These are phyloP conservation scores for Epirrita christyi DNA, from an alignment of 2,888 invertebrate genomes.

Conservation along the genomic window DNA sequence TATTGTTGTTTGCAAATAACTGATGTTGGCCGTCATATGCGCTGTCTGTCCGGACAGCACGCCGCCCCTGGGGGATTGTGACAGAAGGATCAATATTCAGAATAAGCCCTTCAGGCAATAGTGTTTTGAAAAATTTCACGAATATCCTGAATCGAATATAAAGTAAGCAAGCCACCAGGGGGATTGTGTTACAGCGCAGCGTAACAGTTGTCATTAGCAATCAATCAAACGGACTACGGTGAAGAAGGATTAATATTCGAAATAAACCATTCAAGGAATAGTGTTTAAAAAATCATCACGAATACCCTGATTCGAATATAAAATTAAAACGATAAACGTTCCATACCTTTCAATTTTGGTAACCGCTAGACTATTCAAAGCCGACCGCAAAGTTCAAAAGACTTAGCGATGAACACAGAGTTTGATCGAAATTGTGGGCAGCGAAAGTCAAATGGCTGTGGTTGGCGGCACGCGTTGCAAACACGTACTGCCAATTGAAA, in stretches of 20 bases:
- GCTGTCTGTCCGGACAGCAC: conserved; percentile 54
- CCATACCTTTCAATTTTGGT: conserved; percentile 50
- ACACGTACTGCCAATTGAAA: conserved; percentile 78
- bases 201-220: conserved; percentile 79
- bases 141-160: too few species aligned
- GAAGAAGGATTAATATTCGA: conserved; percentile 57
- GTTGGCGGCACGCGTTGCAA: conserved; percentile 73
- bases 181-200: conserved; percentile 67
- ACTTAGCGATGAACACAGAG: conserved; percentile 61
- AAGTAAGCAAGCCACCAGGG: conserved; percentile 59
- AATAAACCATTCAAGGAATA: conserved; percentile 59
- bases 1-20: conserved; percentile 69
- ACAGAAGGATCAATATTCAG: too few species aligned
- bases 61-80: too few species aligned
- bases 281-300: conserved; percentile 7
- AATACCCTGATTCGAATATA: conserved; percentile 11
- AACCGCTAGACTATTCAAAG: conserved; percentile 47
- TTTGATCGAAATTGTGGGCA: conserved; percentile 70
- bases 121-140: too few species aligned
- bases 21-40: conserved; percentile 63
- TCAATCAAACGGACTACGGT: conserved; percentile 68
- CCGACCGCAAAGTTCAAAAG: conserved; percentile 49
- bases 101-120: too few species aligned
- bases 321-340: conserved; percentile 45
- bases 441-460: conserved; percentile 61